Conservation (phyloP, 2,888 invertebrate genomes). For the Lepidocyrtinus sp. region DNA sequence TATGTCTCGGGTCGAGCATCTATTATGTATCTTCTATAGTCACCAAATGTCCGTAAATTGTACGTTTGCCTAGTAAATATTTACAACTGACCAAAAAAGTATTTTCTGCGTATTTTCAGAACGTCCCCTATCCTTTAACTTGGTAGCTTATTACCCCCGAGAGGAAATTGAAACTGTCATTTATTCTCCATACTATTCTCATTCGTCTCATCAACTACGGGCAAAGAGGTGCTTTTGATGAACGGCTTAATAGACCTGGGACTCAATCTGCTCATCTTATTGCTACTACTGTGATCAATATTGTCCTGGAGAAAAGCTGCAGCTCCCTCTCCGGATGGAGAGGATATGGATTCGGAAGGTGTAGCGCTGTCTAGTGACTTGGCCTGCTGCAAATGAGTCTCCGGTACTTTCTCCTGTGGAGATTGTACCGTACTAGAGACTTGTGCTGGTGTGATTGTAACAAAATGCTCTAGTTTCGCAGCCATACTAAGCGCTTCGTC, state of each 20-base stretch:
- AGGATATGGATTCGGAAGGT: constrained; percentile 20
- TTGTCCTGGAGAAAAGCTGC: constrained; percentile 26
- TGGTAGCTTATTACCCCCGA: too few relatives aligned
- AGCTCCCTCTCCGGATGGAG: background rate
- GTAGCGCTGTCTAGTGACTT: constrained; percentile 41
- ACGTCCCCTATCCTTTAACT: background rate
- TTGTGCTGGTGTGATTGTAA: constrained; percentile 51
- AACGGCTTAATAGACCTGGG: constrained; percentile 56
- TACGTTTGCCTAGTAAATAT: too few relatives aligned
- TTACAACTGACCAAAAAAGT: too few relatives aligned
- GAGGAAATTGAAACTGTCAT: constrained; percentile 38
- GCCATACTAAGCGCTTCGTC: constrained; percentile 54
- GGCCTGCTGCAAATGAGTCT: constrained; percentile 31
- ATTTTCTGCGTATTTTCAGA: too few relatives aligned
- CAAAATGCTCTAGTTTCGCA: constrained; percentile 36
- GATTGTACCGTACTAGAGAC: constrained; percentile 14
- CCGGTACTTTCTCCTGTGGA: constrained; percentile 10
- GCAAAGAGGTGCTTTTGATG: constrained; percentile 59
- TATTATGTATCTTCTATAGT: too few relatives aligned
- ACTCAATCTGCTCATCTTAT: constrained; percentile 46
- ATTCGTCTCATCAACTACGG: constrained; percentile 62
- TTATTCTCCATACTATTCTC: constrained; percentile 42
- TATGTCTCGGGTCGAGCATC: too few relatives aligned
- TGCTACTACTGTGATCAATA: constrained; percentile 31
- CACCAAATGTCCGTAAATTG: too few relatives aligned